These are phyloP conservation scores for Drosophila pullipes DNA, from an alignment of 2,888 invertebrate species.

Conservation along the genomic window DNA sequence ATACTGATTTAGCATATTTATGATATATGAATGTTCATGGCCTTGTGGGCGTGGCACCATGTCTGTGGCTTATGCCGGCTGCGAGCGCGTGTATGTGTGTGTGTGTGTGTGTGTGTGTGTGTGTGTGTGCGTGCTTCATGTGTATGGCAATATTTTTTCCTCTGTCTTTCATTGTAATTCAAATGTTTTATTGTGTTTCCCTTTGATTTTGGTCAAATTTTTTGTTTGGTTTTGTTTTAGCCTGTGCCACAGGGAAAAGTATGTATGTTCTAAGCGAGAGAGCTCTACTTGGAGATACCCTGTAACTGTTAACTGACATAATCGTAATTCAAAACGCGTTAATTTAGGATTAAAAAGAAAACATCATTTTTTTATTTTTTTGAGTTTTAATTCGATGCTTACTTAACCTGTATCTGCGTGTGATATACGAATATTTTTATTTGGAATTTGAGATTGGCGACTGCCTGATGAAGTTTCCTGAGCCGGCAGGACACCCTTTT, in stretches of 20 bases:
- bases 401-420: neutral
- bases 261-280: neutral
- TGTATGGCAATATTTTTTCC: constrained; percentile 68
- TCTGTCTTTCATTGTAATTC: constrained; percentile 39
- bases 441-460: neutral
- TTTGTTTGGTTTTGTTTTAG: constrained; percentile 37
- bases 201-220: constrained; percentile 63
- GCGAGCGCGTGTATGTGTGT: neutral
- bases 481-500: neutral
- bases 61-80: constrained; percentile 71
- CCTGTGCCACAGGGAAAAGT: constrained; percentile 37
- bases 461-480: neutral
- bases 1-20: constrained; percentile 81
- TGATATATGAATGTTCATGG: constrained; percentile 68
- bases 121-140: constrained; percentile 40
- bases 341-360: neutral
- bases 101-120: constrained; percentile 18
- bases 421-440: neutral
- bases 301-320: too few species aligned
- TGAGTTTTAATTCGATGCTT: neutral
- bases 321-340: too few species aligned
- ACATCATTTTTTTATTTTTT: neutral
- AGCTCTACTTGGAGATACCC: neutral
- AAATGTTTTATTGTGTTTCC: constrained; percentile 57
- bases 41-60: constrained; percentile 66